Conservation (phyloP, 2,888 invertebrate genomes). For the Brachyopa scutellaris region DNA sequence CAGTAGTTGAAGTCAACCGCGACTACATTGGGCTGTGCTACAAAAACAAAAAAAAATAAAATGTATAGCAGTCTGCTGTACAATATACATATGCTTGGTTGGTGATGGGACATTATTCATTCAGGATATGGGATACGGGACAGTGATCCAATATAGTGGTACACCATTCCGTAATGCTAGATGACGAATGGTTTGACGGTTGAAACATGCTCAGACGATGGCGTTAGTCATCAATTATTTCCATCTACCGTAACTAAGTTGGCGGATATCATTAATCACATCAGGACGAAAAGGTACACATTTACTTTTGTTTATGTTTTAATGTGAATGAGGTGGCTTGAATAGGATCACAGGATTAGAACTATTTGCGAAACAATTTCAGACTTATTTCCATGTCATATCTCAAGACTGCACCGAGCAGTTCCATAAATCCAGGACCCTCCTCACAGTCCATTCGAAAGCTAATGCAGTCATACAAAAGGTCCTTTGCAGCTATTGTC, state of each 20-base stretch:
- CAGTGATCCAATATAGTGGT: not conserved
- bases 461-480: not conserved
- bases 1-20: conserved; percentile 31
- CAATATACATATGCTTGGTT: too few relatives aligned
- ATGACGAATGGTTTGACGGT: too few relatives aligned
- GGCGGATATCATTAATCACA: too few relatives aligned
- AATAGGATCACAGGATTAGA: too few relatives aligned
- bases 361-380: too few relatives aligned
- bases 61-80: too few relatives aligned
- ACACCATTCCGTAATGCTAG: not conserved
- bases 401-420: too few relatives aligned
- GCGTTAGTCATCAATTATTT: conserved; percentile 54
- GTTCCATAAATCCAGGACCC: too few relatives aligned
- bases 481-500: too few relatives aligned
- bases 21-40: conserved; percentile 25
- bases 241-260: conserved; percentile 17
- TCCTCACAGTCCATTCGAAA: not conserved
- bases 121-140: not conserved
- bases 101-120: conserved; percentile 13
- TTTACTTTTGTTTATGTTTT: conserved; percentile 6
- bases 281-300: too few relatives aligned
- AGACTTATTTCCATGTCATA: too few relatives aligned
- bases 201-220: not conserved
- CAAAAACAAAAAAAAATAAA: too few relatives aligned
- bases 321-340: not conserved